Conservation (phyloP, 2,113 vertebrate genomes). For the Bungarus multicinctus region DNA sequence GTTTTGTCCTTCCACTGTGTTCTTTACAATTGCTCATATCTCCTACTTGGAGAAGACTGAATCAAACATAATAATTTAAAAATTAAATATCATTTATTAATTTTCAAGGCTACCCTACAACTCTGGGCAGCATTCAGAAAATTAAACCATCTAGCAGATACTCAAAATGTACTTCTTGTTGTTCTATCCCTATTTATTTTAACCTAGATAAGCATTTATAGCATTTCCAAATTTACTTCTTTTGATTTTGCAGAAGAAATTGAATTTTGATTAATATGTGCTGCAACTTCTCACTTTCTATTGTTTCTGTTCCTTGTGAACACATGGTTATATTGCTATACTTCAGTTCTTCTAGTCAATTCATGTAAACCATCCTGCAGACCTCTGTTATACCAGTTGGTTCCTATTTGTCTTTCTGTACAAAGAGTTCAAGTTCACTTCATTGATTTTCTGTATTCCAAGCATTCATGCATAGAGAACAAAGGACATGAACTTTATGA, state of each 20-base stretch:
- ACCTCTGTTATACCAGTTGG: not conserved
- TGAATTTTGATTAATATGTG: not conserved
- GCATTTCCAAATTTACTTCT: not conserved
- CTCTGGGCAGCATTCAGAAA: not conserved
- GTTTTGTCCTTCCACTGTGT: not conserved
- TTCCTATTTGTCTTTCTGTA: not conserved
- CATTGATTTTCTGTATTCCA: not conserved
- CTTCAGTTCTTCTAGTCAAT: not conserved
- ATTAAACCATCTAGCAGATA: not conserved
- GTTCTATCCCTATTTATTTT: not conserved
- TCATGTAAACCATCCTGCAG: not conserved
- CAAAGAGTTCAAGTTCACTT: not conserved
- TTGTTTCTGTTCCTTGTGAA: not conserved
- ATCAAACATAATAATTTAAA: not conserved
- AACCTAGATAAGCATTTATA: not conserved
- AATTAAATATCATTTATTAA: not conserved
- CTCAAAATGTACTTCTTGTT: not conserved
- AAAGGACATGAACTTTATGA: not conserved
- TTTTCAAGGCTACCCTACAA: not conserved
- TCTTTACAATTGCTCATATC: not conserved
- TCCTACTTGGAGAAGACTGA: not conserved
- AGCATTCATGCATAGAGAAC: not conserved
- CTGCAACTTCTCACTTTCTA: not conserved
- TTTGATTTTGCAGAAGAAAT: not conserved
- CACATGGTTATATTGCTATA: not conserved